These are phyloP conservation scores for Colaptes auratus DNA, from an alignment of 2,113 vertebrate species.

Conservation along the genomic window DNA sequence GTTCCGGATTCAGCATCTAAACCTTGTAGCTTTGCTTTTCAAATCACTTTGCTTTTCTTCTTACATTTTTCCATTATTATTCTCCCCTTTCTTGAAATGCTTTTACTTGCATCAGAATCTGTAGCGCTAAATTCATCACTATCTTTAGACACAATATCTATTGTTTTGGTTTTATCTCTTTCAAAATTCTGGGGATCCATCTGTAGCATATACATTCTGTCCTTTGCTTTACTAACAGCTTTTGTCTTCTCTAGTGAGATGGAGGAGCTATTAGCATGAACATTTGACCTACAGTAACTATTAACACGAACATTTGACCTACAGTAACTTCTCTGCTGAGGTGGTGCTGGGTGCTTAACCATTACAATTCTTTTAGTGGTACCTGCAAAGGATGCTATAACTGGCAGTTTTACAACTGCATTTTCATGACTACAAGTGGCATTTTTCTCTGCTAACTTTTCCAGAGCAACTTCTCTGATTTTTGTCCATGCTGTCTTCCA, in stretches of 20 bases:
- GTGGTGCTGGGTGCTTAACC: constrained; percentile 32
- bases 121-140: neutral
- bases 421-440: neutral
- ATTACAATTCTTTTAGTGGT: constrained; percentile 56
- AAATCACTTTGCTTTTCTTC: neutral
- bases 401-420: constrained; percentile 26
- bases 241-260: neutral
- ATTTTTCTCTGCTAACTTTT: neutral
- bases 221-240: neutral
- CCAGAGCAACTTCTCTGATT: neutral
- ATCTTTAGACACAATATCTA: neutral
- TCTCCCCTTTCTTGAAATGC: neutral
- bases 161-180: neutral
- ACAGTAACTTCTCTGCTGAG: constrained; percentile 5
- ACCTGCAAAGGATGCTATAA: constrained; percentile 66
- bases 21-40: neutral
- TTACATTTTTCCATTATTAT: neutral
- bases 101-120: neutral
- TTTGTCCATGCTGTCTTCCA: neutral
- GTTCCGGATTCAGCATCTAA: neutral
- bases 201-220: neutral
- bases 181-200: neutral
- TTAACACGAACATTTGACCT: neutral
- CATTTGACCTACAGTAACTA: neutral
- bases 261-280: neutral